Conservation (phyloP, 2,113 vertebrate genomes). For the Centrocercus urophasianus region DNA sequence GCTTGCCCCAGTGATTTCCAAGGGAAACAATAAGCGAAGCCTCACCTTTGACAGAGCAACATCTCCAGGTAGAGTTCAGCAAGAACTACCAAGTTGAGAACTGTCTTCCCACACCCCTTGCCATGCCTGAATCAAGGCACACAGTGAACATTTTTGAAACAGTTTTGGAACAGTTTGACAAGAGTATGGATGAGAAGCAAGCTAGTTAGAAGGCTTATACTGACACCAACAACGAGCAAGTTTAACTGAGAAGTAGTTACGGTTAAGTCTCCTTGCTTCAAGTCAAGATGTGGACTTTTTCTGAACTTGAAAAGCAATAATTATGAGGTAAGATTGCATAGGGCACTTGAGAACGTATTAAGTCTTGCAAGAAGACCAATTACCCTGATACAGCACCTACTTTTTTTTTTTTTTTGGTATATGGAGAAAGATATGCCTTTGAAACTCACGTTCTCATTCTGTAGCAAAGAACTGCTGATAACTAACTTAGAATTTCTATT, state of each 20-base stretch:
- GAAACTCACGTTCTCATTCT: neutral
- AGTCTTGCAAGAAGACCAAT: neutral
- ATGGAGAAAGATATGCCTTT: neutral
- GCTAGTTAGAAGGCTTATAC: neutral
- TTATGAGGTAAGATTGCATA: neutral
- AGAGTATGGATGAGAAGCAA: neutral
- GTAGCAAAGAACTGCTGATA: neutral
- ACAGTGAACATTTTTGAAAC: neutral
- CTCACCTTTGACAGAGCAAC: neutral
- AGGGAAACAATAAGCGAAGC: neutral
- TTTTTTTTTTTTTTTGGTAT: neutral
- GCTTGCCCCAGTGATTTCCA: slow-evolving; percentile 1
- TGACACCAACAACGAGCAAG: neutral
- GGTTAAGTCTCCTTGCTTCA: neutral
- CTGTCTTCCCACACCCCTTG: neutral
- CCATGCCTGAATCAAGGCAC: neutral
- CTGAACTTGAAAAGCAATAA: neutral
- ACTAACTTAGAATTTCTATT: neutral
- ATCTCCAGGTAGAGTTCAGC: neutral
- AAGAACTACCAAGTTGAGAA: slow-evolving; percentile 27
- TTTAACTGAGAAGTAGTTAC: neutral
- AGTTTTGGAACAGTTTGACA: neutral
- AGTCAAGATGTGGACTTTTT: neutral
- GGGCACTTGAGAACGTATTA: neutral
- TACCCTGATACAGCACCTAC: neutral